Percentiles rank a stretch among this genome's conserved stretches.
Conservation (phyloP, 2,888 invertebrate genomes). For the Euphydryas editha region DNA sequence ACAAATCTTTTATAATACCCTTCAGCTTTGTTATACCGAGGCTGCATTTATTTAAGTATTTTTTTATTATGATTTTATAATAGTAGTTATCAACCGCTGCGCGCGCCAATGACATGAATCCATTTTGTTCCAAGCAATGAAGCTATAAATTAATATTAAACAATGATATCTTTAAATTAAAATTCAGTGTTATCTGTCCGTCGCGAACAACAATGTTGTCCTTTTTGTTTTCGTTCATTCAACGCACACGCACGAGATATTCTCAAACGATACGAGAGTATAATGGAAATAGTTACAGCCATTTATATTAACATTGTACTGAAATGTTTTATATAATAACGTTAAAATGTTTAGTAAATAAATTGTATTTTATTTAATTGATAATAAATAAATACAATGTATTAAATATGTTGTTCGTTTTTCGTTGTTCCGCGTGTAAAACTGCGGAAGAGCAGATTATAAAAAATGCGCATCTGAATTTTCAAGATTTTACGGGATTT, state of each 20-base stretch:
- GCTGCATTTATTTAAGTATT: no score
- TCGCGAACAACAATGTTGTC: slow-evolving; percentile 23
- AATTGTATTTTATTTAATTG: background rate
- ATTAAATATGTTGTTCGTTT: no score
- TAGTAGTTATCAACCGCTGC: no score
- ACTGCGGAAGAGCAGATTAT: no score
- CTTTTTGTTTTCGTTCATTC: slow-evolving; percentile 26
- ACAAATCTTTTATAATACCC: no score
- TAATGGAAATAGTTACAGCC: slow-evolving; percentile 17
- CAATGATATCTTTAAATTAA: slow-evolving; percentile 25
- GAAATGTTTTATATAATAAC: slow-evolving; percentile 13
- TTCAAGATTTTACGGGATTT: no score
- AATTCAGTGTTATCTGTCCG: slow-evolving; percentile 16
- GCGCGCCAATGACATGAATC: background rate
- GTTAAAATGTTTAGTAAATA: background rate
- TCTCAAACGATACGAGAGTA: slow-evolving; percentile 21
- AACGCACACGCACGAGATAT: slow-evolving; percentile 25
- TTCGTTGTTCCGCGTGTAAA: no score
- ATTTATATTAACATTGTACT: slow-evolving; percentile 13
- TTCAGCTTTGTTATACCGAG: no score
- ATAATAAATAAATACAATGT: no score
- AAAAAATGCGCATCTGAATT: no score
- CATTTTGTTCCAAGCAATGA: background rate
- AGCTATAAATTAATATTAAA: slow-evolving; percentile 2
- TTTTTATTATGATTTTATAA: no score